Conservation (phyloP, 2,113 vertebrate genomes). For the Podarcis muralis region DNA sequence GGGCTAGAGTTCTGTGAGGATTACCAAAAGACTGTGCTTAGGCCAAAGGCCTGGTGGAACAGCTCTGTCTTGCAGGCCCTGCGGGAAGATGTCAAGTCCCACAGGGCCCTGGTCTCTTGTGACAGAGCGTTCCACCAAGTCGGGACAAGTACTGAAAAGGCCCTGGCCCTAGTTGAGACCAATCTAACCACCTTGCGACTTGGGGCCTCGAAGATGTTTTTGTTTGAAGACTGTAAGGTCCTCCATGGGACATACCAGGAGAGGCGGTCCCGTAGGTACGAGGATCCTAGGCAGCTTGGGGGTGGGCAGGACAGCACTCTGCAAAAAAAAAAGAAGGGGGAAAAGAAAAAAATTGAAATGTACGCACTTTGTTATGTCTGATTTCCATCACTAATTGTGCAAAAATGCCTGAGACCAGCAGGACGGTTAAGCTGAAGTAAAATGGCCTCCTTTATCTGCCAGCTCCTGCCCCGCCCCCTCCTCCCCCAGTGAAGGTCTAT, state of each 20-base stretch:
- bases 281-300: background rate
- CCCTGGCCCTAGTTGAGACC: too few relatives aligned
- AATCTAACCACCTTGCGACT: rapidly evolving
- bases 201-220: too few relatives aligned
- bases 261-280: too few relatives aligned
- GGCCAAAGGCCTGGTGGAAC: too few relatives aligned
- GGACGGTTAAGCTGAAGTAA: background rate
- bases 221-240: too few relatives aligned
- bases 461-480: background rate
- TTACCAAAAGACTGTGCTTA: too few relatives aligned
- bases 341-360: background rate
- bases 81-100: too few relatives aligned
- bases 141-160: rapidly evolving
- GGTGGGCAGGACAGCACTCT: background rate
- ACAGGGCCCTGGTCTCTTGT: too few relatives aligned
- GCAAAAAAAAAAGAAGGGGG: background rate
- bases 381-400: background rate
- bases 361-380: background rate
- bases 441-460: background rate
- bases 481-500: background rate
- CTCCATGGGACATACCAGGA: too few relatives aligned
- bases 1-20: too few relatives aligned
- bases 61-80: too few relatives aligned
- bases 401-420: background rate
- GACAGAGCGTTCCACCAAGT: too few relatives aligned